These are phyloP conservation scores for Andrena flavipes DNA, from an alignment of 2,888 invertebrate genomes.

Conservation along the genomic window DNA sequence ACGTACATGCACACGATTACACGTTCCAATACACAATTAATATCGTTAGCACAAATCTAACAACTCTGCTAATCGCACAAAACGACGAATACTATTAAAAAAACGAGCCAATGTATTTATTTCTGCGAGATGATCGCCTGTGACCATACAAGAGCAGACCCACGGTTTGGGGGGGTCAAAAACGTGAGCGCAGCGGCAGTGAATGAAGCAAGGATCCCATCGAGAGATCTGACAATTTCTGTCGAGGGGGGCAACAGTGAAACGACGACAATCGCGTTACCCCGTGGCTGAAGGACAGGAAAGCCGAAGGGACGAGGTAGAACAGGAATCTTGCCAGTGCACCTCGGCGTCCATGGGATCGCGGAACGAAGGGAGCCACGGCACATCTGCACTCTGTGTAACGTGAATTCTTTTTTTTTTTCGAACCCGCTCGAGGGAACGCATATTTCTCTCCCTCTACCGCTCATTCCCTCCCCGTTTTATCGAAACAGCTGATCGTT, in stretches of 20 bases:
- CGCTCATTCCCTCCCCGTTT: slow-evolving; percentile 42
- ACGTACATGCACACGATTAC: too few species aligned
- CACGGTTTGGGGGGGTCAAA: too few species aligned
- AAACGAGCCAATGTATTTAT: too few species aligned
- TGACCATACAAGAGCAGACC: too few species aligned
- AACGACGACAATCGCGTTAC: slow-evolving; percentile 4
- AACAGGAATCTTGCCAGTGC: slow-evolving; percentile 35
- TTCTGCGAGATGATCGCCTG: too few species aligned
- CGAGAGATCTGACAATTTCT: slow-evolving; percentile 1
- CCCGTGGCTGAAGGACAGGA: slow-evolving; percentile 1
- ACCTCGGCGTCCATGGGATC: slow-evolving; percentile 19
- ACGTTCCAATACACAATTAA: too few species aligned
- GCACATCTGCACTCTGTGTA: slow-evolving; percentile 26
- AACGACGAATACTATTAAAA: too few species aligned
- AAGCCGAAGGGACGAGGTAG: slow-evolving; percentile 37
- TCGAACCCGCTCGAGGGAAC: slow-evolving; percentile 17
- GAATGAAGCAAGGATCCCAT: not conserved
- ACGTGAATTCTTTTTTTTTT: slow-evolving; percentile 29
- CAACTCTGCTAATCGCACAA: too few species aligned
- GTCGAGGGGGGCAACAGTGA: slow-evolving; percentile 1
- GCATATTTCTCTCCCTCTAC: slow-evolving; percentile 34
- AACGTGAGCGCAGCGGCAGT: too few species aligned
- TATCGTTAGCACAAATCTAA: too few species aligned
- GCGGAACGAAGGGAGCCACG: slow-evolving; percentile 31
- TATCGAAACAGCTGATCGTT: slow-evolving; percentile 72